Base-by-base conservation (phyloP, 2,888 invertebrate genomes). In the Esperia sulphurella region DNA sequence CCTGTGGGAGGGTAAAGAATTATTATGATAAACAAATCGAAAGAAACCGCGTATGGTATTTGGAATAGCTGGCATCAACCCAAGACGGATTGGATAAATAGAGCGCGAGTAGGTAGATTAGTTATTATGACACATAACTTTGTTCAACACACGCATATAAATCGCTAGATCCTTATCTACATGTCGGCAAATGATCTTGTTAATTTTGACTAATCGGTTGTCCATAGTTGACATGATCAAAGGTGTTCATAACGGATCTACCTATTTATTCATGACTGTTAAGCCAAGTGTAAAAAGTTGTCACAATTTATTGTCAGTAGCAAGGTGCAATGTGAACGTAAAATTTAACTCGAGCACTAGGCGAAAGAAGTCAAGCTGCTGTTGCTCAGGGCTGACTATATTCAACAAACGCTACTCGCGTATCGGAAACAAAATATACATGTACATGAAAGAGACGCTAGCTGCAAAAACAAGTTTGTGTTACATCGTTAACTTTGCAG, bases 51-150 rank as follows among this genome's bases (percentile, higher is more conserved):
- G 77, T 79, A 79, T 77, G 80, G 81, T 81, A 80, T 82, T 79
- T 80, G 72, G 76, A 78, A 74, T 80, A 71, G 62, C 75, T 83
- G 83, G 83, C 83, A 74, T 55, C 57, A 59, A 54, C 73, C 83
- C 81, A 81, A 81, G 65, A 71, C 69, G 69, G 70, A 71, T 73
- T 73, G 61, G 59, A 64, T 76, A 82, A 81, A 80, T 79, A 75
- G 79, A 81, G 66, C 76, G 71, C 71, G 74, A 71, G 79, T 79
- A 79, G 77, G 79, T 70, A 79, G 75, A 80, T 84, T 79, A 77
- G 75, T 81, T 82, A 81, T 82, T 80, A 80, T 78, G 78, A 79
- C 77, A 76, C 69, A 72, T 70, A 71, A 57, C 54, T 58, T 28
- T 46, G 41, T 41, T 41, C 30, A 28, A 33, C 45, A 37, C 65